Base-by-base conservation (phyloP, 2,888 invertebrate genomes). In the Scrobipalpa costella region DNA sequence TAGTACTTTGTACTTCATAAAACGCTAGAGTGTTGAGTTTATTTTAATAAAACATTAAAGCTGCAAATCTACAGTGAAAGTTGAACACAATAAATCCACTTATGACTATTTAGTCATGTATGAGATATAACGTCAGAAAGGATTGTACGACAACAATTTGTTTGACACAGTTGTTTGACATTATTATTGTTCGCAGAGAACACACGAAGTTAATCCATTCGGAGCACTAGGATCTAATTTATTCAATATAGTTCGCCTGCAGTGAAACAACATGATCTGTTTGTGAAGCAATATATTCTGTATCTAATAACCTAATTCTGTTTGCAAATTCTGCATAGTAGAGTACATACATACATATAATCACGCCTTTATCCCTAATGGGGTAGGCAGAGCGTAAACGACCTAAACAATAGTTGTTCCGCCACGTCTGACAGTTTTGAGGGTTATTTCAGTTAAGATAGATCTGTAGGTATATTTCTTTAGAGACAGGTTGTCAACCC, bases 241-340 rank as follows among this genome's bases (percentile, higher is more conserved):
- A 52, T 52, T 27, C 52, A 52, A 33, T 52, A 27, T 33, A 19
- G 27, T 52, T 27, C n/a, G 52, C 52, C 3, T 52, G 52, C 33
- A 27, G 52, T 52, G 27, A 33, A 21, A 52, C 49, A 9, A 19
- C 19, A 19, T 49, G 9, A 49, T 49, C 49, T 19, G 19, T 19
- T 17, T 49, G 19, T 49, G 19, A 8, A 9, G 9, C 19, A 19
- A 19, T 49, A 11, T 49, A 49, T 49, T 44, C 44, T 44, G 6
- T 44, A 44, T 9, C 44, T n/a, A 44, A 44, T 44, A 44, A 44
- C 44, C 49, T 49, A 49, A 49, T 49, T 49, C 49, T 19, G 49
- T 19, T 19, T 19, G 49, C 17, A 49, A 9, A 17, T 9, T 8
- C 17, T 38, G 38, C 27, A 27, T 27, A 27, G 27, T 27, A 27